These are phyloP conservation scores for Papilio polytes DNA, from an alignment of 1,140 invertebrate genomes.

Conservation along the genomic window DNA sequence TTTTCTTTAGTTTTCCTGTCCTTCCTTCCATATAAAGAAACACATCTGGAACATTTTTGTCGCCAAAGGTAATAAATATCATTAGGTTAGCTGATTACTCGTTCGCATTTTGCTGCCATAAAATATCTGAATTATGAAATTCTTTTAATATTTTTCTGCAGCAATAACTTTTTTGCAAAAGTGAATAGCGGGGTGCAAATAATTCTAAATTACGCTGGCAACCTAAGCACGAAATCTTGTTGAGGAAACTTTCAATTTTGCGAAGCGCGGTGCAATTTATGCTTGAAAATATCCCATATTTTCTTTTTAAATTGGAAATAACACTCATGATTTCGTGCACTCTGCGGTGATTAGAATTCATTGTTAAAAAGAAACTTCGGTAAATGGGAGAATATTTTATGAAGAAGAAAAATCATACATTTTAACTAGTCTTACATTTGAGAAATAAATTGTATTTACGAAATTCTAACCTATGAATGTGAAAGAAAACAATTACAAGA, in stretches of 20 bases:
- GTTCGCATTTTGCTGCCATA: not conserved
- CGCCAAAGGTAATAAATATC: not conserved
- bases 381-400: not conserved
- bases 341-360: constrained; percentile 21
- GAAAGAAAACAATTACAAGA: no score
- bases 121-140: not conserved
- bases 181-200: constrained; percentile 27
- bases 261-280: constrained; percentile 23
- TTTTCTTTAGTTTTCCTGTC: no score
- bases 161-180: constrained; percentile 32
- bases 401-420: not conserved
- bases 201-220: constrained; percentile 33
- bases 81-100: not conserved
- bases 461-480: no score
- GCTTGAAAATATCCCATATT: constrained; percentile 31
- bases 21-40: not conserved
- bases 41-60: not conserved
- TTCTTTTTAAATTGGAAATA: constrained; percentile 33
- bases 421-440: no score
- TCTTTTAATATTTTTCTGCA: constrained; percentile 1
- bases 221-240: constrained; percentile 39
- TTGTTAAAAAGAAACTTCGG: not conserved
- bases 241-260: constrained; percentile 39
- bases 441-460: no score
- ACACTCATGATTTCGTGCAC: constrained; percentile 24